Evolutionary conservation across 2,888 invertebrate genomes (phyloP), one percentile per base, ranked within the genome.

Genomic region (Octonoba sinensis): DNA sequence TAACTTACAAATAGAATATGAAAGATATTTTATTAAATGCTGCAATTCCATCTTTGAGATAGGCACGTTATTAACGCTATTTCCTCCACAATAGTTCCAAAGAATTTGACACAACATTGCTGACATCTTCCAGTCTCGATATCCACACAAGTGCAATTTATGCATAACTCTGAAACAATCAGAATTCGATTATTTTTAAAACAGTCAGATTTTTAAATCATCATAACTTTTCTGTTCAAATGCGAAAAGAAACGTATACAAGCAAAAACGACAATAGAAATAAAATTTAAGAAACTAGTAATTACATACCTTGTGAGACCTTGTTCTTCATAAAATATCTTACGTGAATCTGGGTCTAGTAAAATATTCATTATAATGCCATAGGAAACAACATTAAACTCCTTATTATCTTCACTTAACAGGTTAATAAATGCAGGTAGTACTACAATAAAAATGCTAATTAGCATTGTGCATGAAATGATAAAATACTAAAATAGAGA

Each of bases 81-180:
- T 57, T 22, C 74, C 64, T 24, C 62, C 62, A 49, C 54, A 82
- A 20, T 74, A 82, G 27, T 82, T 82, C 81, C 74, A 82, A 18
- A 82, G 64, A 18, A 82, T 75, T 57, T 82, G 81, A n/a, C 74
- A 74, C 3, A 82, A 22, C 22, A 75, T 16, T 20, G 74, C 64
- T 16, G 64, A 74, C 15, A 70, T 82, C 65, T 75, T 74, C 74
- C 81, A 82, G 24, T 82, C 81, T 59, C 81, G 16, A 8, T 75
- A 70, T n/a, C 59, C 18, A 59, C 74, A 82, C 46, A 82, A 70
- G 57, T 82, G 74, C 22, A 82, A 65, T 44, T 70, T 74, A 62
- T 75, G 81, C n/a, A 82, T 20, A 44, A 82, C 44, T 51, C 81
- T 82, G 24, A 47, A 69, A 47, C 18, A 49, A 27, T 36, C 18